Evolutionary conservation across 2,888 invertebrate species (phyloP).

Genomic region (Dynastes grantii): DNA sequence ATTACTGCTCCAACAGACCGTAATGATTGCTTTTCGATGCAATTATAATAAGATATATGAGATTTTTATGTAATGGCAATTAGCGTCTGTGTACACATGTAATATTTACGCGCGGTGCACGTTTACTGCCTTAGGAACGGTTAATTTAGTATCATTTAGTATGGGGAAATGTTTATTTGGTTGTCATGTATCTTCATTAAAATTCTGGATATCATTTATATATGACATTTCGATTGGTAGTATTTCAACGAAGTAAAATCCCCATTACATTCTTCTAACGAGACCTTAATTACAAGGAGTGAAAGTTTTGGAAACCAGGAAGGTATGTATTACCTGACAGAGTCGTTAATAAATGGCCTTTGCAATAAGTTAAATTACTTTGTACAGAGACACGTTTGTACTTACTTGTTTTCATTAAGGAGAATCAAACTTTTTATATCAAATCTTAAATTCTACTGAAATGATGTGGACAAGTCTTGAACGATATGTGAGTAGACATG

Average conservation of each 20-base stretch:
- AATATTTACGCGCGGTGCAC: constrained; percentile 13
- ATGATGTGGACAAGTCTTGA: no score
- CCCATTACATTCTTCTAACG: background rate
- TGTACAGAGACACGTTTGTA: no score
- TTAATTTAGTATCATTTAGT: constrained; percentile 24
- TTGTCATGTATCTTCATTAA: constrained; percentile 44
- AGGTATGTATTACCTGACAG: constrained; percentile 2
- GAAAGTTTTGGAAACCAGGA: constrained; percentile 21
- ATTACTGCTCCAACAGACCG: constrained; percentile 16
- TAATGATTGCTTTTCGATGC: constrained; percentile 43
- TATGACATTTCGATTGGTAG: constrained; percentile 21
- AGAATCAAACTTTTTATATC: no score
- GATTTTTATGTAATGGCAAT: constrained; percentile 41
- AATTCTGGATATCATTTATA: constrained; percentile 34
- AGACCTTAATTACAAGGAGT: background rate
- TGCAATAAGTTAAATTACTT: constrained; percentile 1
- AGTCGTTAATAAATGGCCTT: constrained; percentile 2
- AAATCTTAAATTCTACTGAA: no score
- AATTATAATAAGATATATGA: constrained; percentile 50
- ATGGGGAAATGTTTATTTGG: constrained; percentile 42
- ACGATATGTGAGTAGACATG: no score
- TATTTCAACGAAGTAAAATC: background rate
- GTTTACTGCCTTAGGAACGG: background rate
- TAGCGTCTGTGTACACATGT: constrained; percentile 29
- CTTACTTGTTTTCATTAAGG: no score